Conservation (phyloP, 1,140 invertebrate genomes). For the Micrasema minimum region DNA sequence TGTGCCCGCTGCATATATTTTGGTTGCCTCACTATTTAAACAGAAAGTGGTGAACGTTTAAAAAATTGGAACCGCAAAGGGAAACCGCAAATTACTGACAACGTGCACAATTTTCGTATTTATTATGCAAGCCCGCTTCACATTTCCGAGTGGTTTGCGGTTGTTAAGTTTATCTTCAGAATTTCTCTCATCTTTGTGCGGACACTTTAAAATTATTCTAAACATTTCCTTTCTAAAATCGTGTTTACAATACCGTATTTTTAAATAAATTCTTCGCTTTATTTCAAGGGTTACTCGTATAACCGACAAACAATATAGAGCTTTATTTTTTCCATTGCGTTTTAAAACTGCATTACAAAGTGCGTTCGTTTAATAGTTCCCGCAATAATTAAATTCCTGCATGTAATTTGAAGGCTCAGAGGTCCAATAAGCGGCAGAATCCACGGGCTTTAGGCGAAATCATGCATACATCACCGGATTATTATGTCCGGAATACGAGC, state of each 20-base stretch:
- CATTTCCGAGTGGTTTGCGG: constrained; percentile 10
- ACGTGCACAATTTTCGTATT: constrained; percentile 36
- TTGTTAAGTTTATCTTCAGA: constrained; percentile 1
- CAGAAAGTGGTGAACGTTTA: constrained; percentile 9
- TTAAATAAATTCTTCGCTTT: no score
- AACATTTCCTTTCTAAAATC: no score
- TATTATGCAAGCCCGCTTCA: constrained; percentile 25
- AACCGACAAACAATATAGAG: no score
- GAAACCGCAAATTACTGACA: constrained; percentile 38
- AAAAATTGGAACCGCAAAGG: constrained; percentile 34
- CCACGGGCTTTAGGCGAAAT: constrained; percentile 9
- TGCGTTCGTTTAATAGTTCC: neutral
- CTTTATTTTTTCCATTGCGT: no score
- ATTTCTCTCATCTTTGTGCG: constrained; percentile 7
- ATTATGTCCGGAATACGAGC: constrained; percentile 6
- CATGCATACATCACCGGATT: constrained; percentile 19
- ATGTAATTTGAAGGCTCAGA: constrained; percentile 6
- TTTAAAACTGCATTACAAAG: no score
- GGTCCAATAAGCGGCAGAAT: constrained; percentile 23
- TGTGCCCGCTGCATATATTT: constrained; percentile 8
- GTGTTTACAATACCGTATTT: no score
- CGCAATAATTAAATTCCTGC: neutral
- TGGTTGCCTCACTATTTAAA: constrained; percentile 8
- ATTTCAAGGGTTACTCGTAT: no score
- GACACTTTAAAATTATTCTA: constrained; percentile 4